Conservation (phyloP, 2,888 invertebrate genomes). For the Exocentrus adspersus region DNA sequence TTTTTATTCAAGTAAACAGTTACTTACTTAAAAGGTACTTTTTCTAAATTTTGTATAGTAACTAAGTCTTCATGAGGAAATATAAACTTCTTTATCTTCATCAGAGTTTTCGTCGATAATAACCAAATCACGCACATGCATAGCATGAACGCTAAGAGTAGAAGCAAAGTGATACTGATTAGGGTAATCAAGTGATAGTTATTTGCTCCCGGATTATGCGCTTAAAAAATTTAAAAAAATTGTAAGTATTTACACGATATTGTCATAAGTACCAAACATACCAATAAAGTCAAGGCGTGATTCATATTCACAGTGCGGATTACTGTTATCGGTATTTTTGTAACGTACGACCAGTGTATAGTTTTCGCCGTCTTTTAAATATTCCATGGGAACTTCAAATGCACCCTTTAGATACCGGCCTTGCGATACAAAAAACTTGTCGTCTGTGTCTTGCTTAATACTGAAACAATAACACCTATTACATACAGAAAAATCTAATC, state of each 20-base stretch:
- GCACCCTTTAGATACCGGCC: slow-evolving; percentile 1
- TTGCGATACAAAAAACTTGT: slow-evolving; percentile 3
- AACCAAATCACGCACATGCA: not conserved
- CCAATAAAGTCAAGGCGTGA: slow-evolving; percentile 5
- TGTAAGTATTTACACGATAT: too few species aligned
- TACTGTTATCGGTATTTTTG: slow-evolving; percentile 4
- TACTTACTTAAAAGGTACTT: slow-evolving; percentile 3
- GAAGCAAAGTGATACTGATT: not conserved
- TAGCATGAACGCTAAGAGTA: not conserved
- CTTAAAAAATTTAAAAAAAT: not conserved
- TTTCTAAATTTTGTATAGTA: not conserved
- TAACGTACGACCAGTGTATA: slow-evolving; percentile 9
- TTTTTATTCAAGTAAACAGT: too few species aligned
- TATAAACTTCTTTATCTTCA: slow-evolving; percentile 3
- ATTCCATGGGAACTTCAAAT: slow-evolving; percentile 19
- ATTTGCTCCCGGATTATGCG: not conserved
- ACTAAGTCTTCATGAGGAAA: not conserved
- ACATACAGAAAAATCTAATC: too few species aligned
- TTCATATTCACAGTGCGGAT: slow-evolving; percentile 7
- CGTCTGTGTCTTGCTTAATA: not conserved
- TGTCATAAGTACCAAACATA: too few species aligned
- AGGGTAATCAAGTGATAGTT: not conserved
- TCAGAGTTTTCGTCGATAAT: not conserved
- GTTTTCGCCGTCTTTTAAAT: slow-evolving; percentile 8
- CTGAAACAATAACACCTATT: too few species aligned